Evolutionary conservation across 2,888 invertebrate genomes (phyloP).

Genomic region (Fragum whitleyi): DNA sequence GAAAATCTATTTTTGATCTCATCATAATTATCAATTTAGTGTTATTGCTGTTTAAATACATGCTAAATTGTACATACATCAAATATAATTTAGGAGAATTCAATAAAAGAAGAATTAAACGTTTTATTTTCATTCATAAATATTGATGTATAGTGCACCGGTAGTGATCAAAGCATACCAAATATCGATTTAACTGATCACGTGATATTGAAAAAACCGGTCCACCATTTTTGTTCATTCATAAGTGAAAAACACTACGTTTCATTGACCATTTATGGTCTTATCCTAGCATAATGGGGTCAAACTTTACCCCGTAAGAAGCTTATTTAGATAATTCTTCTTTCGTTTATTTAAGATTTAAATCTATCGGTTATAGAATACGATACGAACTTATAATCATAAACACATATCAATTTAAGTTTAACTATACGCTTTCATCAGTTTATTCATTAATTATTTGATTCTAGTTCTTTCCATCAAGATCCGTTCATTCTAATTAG

Average conservation of each 20-base stretch:
- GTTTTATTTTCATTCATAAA: conserved; percentile 4
- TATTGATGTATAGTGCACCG: conserved; percentile 13
- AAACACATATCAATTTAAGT: too few relatives aligned
- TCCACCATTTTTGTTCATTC: conserved; percentile 15
- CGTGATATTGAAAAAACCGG: conserved; percentile 6
- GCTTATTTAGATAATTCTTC: not conserved
- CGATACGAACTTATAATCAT: too few relatives aligned
- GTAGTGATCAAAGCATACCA: conserved; percentile 31
- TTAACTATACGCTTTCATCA: too few relatives aligned
- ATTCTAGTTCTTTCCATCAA: too few relatives aligned
- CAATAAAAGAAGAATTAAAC: conserved; percentile 3
- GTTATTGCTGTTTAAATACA: too few relatives aligned
- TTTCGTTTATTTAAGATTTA: conserved; percentile 1
- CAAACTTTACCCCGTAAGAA: not conserved
- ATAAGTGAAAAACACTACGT: conserved; percentile 19
- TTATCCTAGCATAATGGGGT: not conserved
- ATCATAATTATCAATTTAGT: too few relatives aligned
- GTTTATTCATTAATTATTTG: too few relatives aligned
- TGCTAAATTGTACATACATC: not conserved
- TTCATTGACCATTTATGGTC: conserved; percentile 15
- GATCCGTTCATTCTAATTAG: too few relatives aligned
- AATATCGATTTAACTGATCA: conserved; percentile 21
- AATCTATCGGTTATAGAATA: not conserved
- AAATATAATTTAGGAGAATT: not conserved
- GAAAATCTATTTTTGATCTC: too few relatives aligned